Evolutionary conservation across 1,140 invertebrate genomes (phyloP).

Genomic region (Brachionus manjavacas): DNA sequence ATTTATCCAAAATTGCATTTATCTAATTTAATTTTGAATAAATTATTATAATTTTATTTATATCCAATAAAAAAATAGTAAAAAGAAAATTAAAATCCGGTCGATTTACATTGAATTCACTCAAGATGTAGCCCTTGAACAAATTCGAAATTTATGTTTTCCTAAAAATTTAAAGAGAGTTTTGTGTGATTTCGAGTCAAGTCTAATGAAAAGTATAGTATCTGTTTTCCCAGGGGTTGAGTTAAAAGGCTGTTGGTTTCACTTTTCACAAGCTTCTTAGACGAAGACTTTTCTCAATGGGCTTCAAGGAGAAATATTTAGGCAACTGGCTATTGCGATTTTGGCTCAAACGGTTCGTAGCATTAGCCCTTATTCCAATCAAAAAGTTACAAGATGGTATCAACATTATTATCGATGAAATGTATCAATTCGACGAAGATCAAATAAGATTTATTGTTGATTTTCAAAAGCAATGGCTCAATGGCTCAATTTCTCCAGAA

Average conservation of each 20-base stretch:
- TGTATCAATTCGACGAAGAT: background rate
- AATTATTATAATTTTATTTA: no score
- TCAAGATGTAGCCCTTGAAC: no score
- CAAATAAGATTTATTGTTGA: background rate
- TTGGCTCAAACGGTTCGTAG: background rate
- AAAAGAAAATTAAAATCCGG: no score
- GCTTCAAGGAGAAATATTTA: background rate
- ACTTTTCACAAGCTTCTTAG: background rate
- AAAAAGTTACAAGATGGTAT: background rate
- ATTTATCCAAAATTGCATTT: no score
- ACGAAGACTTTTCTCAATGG: background rate
- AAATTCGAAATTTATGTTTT: background rate
- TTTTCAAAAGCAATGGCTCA: background rate
- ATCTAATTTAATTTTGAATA: no score
- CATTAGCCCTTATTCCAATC: background rate
- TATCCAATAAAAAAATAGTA: no score
- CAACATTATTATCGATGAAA: background rate
- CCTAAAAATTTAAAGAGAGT: background rate
- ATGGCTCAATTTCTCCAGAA: background rate
- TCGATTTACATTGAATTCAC: no score
- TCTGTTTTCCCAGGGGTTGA: background rate
- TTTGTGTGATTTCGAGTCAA: background rate
- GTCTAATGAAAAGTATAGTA: background rate
- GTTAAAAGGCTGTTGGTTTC: background rate
- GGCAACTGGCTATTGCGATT: background rate